Conservation (phyloP, 2,888 invertebrate species). For the Colostygia pectinataria region DNA sequence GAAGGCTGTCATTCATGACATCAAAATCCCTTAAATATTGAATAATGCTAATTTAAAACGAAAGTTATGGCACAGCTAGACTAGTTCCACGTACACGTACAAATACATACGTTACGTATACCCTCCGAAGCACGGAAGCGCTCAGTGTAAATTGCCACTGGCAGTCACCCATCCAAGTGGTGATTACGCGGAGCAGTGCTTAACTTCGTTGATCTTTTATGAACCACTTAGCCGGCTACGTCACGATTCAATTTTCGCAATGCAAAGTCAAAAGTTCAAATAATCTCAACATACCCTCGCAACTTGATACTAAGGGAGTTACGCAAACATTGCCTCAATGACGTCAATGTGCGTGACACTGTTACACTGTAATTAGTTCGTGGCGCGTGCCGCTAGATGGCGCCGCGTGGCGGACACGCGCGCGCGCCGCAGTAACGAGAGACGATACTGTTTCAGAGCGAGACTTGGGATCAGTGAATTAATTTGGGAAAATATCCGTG, state of each 20-base stretch:
- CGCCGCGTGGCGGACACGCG: constrained; percentile 21
- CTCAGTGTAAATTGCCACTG: too few relatives aligned
- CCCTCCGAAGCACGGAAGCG: too few relatives aligned
- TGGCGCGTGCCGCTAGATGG: constrained; percentile 17
- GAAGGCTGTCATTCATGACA: too few relatives aligned
- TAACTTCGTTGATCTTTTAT: too few relatives aligned
- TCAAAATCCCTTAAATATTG: too few relatives aligned
- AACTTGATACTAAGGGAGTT: constrained; percentile 10
- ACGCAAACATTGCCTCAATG: constrained; percentile 17
- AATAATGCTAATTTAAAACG: too few relatives aligned
- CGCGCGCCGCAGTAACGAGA: constrained; percentile 16
- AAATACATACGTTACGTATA: too few relatives aligned
- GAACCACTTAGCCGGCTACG: too few relatives aligned
- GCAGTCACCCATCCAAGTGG: too few relatives aligned
- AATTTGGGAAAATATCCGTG: not conserved
- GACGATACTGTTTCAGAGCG: constrained; percentile 20
- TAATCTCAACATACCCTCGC: not conserved
- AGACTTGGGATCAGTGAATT: constrained; percentile 14
- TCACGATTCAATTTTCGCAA: constrained; percentile 3
- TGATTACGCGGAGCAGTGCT: too few relatives aligned
- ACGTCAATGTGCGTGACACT: constrained; percentile 20
- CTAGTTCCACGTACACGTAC: too few relatives aligned
- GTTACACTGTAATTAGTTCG: constrained; percentile 24
- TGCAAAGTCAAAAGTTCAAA: constrained; percentile 12
- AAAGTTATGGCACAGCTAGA: too few relatives aligned